Conservation (phyloP, 2,113 vertebrate species). For the Myotis brandtii region DNA sequence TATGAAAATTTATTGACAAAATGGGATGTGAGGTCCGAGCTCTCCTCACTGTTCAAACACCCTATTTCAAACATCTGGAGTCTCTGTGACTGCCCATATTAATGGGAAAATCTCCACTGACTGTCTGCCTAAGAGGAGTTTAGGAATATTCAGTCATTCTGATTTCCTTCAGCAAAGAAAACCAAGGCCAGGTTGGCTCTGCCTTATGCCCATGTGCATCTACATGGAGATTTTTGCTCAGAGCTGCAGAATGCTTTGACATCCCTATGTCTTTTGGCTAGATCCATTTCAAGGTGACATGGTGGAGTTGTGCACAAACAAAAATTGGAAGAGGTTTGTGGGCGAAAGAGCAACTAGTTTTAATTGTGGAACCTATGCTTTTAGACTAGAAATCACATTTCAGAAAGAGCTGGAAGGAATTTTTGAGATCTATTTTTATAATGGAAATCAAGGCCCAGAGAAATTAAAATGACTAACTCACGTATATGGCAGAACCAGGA, state of each 20-base stretch:
- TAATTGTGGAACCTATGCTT: neutral
- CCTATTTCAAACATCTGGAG: constrained; percentile 8
- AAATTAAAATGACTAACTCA: constrained; percentile 28
- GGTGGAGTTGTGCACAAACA: neutral
- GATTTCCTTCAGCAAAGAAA: constrained; percentile 44
- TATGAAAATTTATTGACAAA: constrained; percentile 31
- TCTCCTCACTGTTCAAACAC: neutral
- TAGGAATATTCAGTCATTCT: neutral
- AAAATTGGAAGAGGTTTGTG: constrained; percentile 20
- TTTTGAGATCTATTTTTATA: constrained; percentile 38
- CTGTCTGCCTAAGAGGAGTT: neutral
- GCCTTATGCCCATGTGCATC: neutral
- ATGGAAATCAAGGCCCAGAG: neutral
- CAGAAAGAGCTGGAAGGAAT: neutral
- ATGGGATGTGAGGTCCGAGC: neutral
- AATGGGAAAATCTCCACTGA: neutral
- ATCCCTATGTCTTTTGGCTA: neutral
- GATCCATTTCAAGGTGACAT: neutral
- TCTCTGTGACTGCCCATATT: neutral
- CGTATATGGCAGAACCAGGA: neutral
- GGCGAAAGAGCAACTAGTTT: neutral
- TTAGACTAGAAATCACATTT: constrained; percentile 11
- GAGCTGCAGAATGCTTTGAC: neutral
- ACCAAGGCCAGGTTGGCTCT: neutral
- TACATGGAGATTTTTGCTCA: neutral